Evolutionary conservation across 2,797 vertebrate genomes (phyloP).

Genomic region (Amblyopsis hoosieri): DNA sequence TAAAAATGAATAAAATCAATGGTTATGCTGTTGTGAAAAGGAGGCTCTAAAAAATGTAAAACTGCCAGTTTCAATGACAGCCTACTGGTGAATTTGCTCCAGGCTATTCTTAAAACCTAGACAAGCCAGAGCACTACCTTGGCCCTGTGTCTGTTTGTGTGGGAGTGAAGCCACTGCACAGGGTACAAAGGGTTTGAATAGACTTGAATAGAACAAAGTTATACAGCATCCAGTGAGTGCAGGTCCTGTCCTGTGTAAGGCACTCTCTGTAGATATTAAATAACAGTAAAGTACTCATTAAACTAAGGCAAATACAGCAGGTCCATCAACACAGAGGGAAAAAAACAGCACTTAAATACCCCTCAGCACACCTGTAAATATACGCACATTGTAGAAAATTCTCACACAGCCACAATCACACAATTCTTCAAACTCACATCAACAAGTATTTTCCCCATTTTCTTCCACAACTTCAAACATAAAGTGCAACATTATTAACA

Average conservation of each 20-base stretch:
- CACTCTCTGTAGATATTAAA: slow-evolving; percentile 48
- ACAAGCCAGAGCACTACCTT: slow-evolving; percentile 38
- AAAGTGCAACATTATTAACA: slow-evolving; percentile 76
- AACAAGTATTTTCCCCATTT: slow-evolving; percentile 24
- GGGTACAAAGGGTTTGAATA: slow-evolving; percentile 24
- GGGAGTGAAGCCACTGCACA: slow-evolving; percentile 7
- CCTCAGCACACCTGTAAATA: slow-evolving; percentile 14
- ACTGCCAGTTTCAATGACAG: slow-evolving; percentile 42
- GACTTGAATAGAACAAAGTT: slow-evolving; percentile 14
- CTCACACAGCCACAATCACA: slow-evolving; percentile 25
- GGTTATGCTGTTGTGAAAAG: slow-evolving; percentile 41
- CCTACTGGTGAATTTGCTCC: slow-evolving; percentile 26
- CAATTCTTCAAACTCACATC: slow-evolving; percentile 9
- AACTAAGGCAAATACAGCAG: slow-evolving; percentile 43
- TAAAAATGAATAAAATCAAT: no score
- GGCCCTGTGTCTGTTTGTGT: slow-evolving; percentile 9
- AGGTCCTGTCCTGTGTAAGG: slow-evolving; percentile 47
- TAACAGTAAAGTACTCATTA: slow-evolving; percentile 25
- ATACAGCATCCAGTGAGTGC: slow-evolving; percentile 22
- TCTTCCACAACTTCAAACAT: slow-evolving; percentile 51
- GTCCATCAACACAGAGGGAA: slow-evolving; percentile 35
- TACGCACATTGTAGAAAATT: slow-evolving; percentile 21
- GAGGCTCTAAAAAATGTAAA: slow-evolving; percentile 27
- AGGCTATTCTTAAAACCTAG: slow-evolving; percentile 40
- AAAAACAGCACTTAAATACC: slow-evolving; percentile 32